Conservation (phyloP, 2,888 invertebrate species). For the Sthenelais limicola region DNA sequence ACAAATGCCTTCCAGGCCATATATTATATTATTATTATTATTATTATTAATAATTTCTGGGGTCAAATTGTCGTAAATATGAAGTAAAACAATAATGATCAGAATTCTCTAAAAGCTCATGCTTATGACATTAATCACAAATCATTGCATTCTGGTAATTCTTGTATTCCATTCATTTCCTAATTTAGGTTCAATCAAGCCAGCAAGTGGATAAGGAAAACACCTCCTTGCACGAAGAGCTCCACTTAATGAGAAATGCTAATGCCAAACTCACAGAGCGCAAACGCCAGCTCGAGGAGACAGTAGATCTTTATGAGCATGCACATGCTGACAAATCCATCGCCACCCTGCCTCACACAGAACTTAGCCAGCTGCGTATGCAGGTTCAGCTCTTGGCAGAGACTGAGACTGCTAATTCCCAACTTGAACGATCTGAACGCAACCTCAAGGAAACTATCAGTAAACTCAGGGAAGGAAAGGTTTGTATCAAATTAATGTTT, state of each 20-base stretch:
- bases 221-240: slow-evolving; percentile 18
- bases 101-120: too few relatives aligned
- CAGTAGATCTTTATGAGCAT: background rate
- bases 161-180: background rate
- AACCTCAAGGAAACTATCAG: slow-evolving; percentile 41
- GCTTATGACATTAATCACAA: too few relatives aligned
- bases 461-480: slow-evolving; percentile 44
- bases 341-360: slow-evolving; percentile 20
- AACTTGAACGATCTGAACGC: slow-evolving; percentile 32
- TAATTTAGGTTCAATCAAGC: slow-evolving; percentile 7
- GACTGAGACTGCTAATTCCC: background rate
- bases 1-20: too few relatives aligned
- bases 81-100: too few relatives aligned
- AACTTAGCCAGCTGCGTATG: slow-evolving; percentile 26
- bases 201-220: slow-evolving; percentile 38
- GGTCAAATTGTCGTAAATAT: too few relatives aligned
- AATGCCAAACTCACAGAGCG: background rate
- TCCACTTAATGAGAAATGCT: background rate
- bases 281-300: slow-evolving; percentile 5
- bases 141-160: too few relatives aligned
- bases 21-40: too few relatives aligned
- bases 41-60: too few relatives aligned
- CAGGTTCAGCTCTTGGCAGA: slow-evolving; percentile 35
- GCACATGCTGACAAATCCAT: slow-evolving; percentile 13
- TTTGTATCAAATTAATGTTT: too few relatives aligned